Conservation (phyloP, 2,113 vertebrate species). For the Butastur rufipennis region DNA sequence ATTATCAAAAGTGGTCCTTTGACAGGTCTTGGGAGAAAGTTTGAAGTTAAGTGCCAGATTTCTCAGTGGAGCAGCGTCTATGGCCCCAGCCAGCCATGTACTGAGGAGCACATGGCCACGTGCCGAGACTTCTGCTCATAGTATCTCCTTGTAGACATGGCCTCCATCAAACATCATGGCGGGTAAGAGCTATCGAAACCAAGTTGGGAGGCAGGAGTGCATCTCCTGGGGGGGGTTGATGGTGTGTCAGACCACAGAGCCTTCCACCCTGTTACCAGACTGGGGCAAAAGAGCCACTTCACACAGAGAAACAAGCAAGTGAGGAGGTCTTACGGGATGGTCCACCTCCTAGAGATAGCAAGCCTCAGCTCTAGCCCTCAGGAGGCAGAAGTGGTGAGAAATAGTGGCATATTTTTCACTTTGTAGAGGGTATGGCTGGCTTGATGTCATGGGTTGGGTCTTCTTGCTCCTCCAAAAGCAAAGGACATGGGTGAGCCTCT, state of each 20-base stretch:
- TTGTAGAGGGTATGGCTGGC: background rate
- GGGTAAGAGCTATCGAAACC: background rate
- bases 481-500: background rate
- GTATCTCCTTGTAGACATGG: background rate
- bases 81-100: background rate
- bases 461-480: background rate
- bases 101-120: accelerated
- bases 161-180: background rate
- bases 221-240: background rate
- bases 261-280: background rate
- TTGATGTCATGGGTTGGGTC: background rate
- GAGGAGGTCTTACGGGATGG: background rate
- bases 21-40: background rate
- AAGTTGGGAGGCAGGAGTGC: background rate
- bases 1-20: background rate
- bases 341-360: background rate
- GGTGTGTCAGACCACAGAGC: background rate
- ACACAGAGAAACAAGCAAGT: background rate
- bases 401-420: background rate
- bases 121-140: background rate
- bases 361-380: background rate
- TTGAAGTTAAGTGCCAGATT: background rate
- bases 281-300: background rate
- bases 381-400: background rate
- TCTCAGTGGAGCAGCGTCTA: background rate